Conservation (phyloP, 2,888 invertebrate genomes). For the Beris morrisii region DNA sequence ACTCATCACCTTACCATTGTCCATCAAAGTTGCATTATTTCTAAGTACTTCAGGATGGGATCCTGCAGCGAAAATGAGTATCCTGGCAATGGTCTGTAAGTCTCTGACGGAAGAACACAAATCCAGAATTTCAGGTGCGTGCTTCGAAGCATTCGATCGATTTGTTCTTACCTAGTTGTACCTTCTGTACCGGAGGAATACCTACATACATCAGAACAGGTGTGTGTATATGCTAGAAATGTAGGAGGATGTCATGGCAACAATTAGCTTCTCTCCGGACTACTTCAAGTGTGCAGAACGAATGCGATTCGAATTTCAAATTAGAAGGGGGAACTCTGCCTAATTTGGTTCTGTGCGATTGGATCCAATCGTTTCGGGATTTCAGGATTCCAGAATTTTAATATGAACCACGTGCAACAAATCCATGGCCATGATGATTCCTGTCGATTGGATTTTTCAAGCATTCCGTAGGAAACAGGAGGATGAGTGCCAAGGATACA, state of each 20-base stretch:
- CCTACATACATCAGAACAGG: too few species aligned
- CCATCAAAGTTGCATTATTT: too few species aligned
- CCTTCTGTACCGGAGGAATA: too few species aligned
- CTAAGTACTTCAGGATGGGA: too few species aligned
- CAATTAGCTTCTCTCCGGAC: slow-evolving; percentile 36
- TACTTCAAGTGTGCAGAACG: slow-evolving; percentile 36
- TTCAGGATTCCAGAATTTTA: slow-evolving; percentile 12
- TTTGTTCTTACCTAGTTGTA: slow-evolving; percentile 25
- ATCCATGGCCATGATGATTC: background rate
- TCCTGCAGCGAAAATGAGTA: too few species aligned
- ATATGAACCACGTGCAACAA: slow-evolving; percentile 29
- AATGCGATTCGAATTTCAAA: slow-evolving; percentile 40
- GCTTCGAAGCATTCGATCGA: slow-evolving; percentile 24
- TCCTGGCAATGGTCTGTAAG: too few species aligned
- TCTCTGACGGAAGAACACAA: too few species aligned
- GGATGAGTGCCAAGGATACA: too few species aligned
- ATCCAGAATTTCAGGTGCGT: slow-evolving; percentile 1
- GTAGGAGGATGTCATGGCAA: slow-evolving; percentile 33
- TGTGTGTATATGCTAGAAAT: background rate
- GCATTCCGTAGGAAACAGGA: too few species aligned
- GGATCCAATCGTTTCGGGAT: slow-evolving; percentile 6
- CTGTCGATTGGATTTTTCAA: slow-evolving; percentile 1
- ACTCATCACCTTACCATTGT: too few species aligned
- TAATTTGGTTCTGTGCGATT: slow-evolving; percentile 9
- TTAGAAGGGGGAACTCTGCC: slow-evolving; percentile 29